A percentile compares a stretch with the other conserved stretches of the same genome.
phyloP scores from a whole-genome alignment of 37 sponge, comb jelly and placozoan species.

The Geodia barretti region DNA sequence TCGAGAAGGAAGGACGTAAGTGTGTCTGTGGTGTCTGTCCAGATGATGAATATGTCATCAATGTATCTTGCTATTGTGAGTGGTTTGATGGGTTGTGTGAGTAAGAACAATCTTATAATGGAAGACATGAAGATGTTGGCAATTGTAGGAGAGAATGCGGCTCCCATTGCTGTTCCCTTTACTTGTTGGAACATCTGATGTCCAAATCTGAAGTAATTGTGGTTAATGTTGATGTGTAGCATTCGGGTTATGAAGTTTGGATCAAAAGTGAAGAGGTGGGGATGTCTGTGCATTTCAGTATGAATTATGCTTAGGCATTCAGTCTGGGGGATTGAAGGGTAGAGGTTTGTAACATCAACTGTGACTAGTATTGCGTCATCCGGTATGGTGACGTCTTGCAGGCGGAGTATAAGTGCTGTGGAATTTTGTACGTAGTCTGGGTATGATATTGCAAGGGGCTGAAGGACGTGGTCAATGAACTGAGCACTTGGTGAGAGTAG shows the following conservation, averaged over 20 bases:
- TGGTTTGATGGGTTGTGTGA: neutral
- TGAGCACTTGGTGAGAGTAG: slow-evolving; percentile 17
- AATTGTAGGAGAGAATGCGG: slow-evolving; percentile 35
- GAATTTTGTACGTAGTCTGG: slow-evolving; percentile 31
- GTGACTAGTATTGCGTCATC: slow-evolving; percentile 25
- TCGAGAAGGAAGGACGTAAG: neutral
- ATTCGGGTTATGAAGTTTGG: slow-evolving; percentile 33
- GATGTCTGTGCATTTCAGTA: slow-evolving; percentile 11
- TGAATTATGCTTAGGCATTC: slow-evolving; percentile 18
- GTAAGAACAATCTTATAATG: neutral
- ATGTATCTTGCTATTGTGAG: slow-evolving; percentile 23
- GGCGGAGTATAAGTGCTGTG: neutral
- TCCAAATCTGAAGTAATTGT: slow-evolving; percentile 24
- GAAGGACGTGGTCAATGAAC: slow-evolving; percentile 28
- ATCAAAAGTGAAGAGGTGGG: slow-evolving; percentile 11
- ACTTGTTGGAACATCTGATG: slow-evolving; percentile 13
- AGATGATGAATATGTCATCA: slow-evolving; percentile 55
- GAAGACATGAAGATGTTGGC: slow-evolving; percentile 41
- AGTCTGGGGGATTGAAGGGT: slow-evolving; percentile 32
- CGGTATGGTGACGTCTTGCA: slow-evolving; percentile 12
- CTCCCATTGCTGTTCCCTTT: slow-evolving; percentile 55
- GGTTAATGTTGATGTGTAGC: slow-evolving; percentile 20
- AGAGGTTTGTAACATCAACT: slow-evolving; percentile 32
- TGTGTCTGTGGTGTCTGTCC: neutral
- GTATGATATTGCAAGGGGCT: slow-evolving; percentile 36